Evolutionary conservation across 1,140 invertebrate genomes (phyloP).

Genomic region (Hyposmocoma kahamanoa): DNA sequence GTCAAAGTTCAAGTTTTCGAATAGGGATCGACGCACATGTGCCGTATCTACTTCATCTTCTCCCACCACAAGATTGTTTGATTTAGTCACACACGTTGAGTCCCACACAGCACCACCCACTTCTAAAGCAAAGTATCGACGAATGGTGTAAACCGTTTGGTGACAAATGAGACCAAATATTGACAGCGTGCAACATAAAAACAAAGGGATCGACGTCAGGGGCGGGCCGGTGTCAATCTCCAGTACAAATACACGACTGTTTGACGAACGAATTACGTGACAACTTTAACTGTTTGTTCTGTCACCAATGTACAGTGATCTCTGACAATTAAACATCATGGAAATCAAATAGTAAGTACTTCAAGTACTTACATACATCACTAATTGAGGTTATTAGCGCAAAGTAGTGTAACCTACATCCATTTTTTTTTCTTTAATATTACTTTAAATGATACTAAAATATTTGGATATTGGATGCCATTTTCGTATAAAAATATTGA

Average conservation of each 20-base stretch:
- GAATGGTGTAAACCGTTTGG: conserved; percentile 43
- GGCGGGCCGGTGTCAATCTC: conserved; percentile 57
- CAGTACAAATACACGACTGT: conserved; percentile 56
- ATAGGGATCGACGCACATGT: conserved; percentile 7
- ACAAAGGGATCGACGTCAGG: conserved; percentile 39
- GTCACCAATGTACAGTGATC: too few species aligned
- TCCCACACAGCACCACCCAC: conserved; percentile 41
- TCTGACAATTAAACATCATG: too few species aligned
- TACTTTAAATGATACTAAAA: too few species aligned
- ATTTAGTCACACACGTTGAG: conserved; percentile 12
- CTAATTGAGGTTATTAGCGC: too few species aligned
- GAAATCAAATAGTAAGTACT: too few species aligned
- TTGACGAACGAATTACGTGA: conserved; percentile 65
- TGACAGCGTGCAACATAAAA: conserved; percentile 52
- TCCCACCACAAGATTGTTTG: not conserved
- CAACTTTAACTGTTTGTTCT: conserved; percentile 41
- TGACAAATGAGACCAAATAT: conserved; percentile 67
- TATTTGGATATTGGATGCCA: too few species aligned
- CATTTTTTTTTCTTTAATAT: too few species aligned
- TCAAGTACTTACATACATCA: too few species aligned
- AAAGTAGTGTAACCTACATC: too few species aligned
- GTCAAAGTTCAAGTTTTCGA: conserved; percentile 20
- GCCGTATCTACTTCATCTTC: conserved; percentile 14
- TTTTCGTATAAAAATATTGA: too few species aligned
- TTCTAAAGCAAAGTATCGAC: conserved; percentile 26